A percentile compares a stretch with the other conserved stretches of the same genome.
These are phyloP conservation scores for Drosophila persimilis DNA, from an alignment of 1,140 invertebrate species.

Conservation along the genomic window DNA sequence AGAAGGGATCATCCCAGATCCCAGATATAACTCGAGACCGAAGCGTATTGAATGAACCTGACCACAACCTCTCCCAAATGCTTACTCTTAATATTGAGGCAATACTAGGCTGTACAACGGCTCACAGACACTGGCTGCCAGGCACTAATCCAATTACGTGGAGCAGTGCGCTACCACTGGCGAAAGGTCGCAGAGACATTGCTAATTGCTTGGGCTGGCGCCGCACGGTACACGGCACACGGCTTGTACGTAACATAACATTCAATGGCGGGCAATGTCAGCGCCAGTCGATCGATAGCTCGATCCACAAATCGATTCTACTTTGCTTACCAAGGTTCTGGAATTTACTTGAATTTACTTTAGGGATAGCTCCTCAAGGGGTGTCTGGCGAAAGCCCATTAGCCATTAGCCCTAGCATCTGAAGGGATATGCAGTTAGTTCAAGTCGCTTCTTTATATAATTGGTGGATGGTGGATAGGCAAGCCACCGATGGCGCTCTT, in stretches of 20 bases:
- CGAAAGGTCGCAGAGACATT: constrained; percentile 63
- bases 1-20: constrained; percentile 38
- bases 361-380: constrained; percentile 15
- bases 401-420: constrained; percentile 7
- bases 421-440: constrained; percentile 34
- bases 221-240: constrained; percentile 22
- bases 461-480: constrained; percentile 12
- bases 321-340: too few relatives aligned
- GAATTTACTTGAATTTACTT: constrained; percentile 20
- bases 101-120: constrained; percentile 1
- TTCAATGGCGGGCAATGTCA: constrained; percentile 69
- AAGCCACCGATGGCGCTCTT: constrained; percentile 37
- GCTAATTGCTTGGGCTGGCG: constrained; percentile 50
- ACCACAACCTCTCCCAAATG: constrained; percentile 44
- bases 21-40: constrained; percentile 23
- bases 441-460: constrained; percentile 37
- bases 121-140: constrained; percentile 3
- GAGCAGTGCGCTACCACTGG: constrained; percentile 25
- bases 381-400: constrained; percentile 34
- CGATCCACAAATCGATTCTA: constrained; percentile 26
- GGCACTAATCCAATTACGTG: constrained; percentile 68
- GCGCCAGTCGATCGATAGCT: constrained; percentile 57
- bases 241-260: constrained; percentile 64
- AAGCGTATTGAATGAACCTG: constrained; percentile 65
- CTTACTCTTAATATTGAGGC: constrained; percentile 3